Base-by-base conservation (phyloP, 2,888 invertebrate species). In the Masnerella sp. region DNA sequence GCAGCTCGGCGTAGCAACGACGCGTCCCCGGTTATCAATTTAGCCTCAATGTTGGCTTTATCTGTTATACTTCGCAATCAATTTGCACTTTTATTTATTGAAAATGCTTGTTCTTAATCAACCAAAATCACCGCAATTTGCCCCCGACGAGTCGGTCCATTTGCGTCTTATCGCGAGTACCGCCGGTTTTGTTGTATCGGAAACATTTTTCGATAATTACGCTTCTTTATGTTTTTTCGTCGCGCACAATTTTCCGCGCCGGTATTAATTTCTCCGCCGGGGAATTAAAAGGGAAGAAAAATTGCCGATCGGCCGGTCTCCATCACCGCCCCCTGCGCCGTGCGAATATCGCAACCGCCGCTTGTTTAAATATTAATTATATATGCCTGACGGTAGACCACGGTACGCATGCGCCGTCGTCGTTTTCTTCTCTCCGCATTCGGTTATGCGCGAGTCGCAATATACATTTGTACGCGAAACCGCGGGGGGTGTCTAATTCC, bases 331-430 rank as follows among this genome's bases (percentile, higher is more conserved):
- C 54, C 43, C 58, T 30, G 36, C 25, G 22, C 45, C 47, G n/a
- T n/a, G 17, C 47, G 11, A 40, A 34, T 49, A 22, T 36, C 54
- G 17, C 30, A 18, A n/a, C n/a, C 11, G 18, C n/a, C 75, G 56
- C 81, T 82, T 82, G 80, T 82, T 84, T 81, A 83, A 85, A 84
- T 85, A 85, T 85, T 84, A 83, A 84, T 85, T 85, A 85, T 85
- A 84, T 81, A 84, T 84, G 82, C 82, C 81, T 77, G 80, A 79
- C 79, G 79, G 77, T 82, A 80, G 79, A 80, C 67, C 70, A 76
- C 76, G 77, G 80, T 80, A 81, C 81, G 81, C 80, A 78, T 80
- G 78, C 80, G 81, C 83, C 79, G 80, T 80, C 78, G 64, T 77
- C 81, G 32, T 42, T 15, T 32, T n/a, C 8, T 40, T 15, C 40